A percentile compares a stretch with the other conserved stretches of the same genome.
phyloP scores from a whole-genome alignment of 2,888 invertebrate genomes.

The Eulithis prunata region DNA sequence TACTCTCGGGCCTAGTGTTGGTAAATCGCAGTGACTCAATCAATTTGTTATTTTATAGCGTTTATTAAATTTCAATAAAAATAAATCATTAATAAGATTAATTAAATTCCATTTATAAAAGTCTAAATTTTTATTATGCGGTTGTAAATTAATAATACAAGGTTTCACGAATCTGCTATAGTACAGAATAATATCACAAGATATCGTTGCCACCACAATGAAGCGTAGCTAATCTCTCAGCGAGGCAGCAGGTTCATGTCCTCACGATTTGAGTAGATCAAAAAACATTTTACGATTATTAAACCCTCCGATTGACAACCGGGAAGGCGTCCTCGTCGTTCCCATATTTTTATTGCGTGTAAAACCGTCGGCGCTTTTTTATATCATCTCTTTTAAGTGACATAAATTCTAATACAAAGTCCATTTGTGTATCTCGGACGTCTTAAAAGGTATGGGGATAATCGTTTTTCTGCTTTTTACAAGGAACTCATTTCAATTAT shows the following conservation, averaged over 20 bases:
- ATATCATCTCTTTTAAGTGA: slow-evolving; percentile 82
- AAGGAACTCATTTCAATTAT: slow-evolving; percentile 85
- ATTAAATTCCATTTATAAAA: not conserved
- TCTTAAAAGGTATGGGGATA: slow-evolving; percentile 83
- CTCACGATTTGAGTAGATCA: slow-evolving; percentile 67
- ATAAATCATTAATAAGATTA: slow-evolving; percentile 7
- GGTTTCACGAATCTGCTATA: slow-evolving; percentile 5
- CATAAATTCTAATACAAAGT: slow-evolving; percentile 85
- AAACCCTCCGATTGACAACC: slow-evolving; percentile 81
- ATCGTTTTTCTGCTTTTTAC: slow-evolving; percentile 84
- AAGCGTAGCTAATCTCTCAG: slow-evolving; percentile 42
- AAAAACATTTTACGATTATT: slow-evolving; percentile 83
- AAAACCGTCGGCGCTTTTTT: slow-evolving; percentile 82
- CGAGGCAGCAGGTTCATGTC: slow-evolving; percentile 43
- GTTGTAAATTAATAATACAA: not conserved
- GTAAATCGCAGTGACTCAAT: slow-evolving; percentile 33
- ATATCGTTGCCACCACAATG: slow-evolving; percentile 33
- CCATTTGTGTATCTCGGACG: slow-evolving; percentile 84
- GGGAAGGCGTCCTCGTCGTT: slow-evolving; percentile 78
- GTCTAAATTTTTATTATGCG: not conserved
- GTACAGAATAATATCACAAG: slow-evolving; percentile 23
- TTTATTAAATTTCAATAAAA: slow-evolving; percentile 35
- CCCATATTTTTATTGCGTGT: slow-evolving; percentile 84
- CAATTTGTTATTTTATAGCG: slow-evolving; percentile 38
- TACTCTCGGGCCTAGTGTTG: slow-evolving; percentile 14